These are phyloP conservation scores for Tragopan temminckii DNA, from an alignment of 2,797 vertebrate species.

Conservation along the genomic window DNA sequence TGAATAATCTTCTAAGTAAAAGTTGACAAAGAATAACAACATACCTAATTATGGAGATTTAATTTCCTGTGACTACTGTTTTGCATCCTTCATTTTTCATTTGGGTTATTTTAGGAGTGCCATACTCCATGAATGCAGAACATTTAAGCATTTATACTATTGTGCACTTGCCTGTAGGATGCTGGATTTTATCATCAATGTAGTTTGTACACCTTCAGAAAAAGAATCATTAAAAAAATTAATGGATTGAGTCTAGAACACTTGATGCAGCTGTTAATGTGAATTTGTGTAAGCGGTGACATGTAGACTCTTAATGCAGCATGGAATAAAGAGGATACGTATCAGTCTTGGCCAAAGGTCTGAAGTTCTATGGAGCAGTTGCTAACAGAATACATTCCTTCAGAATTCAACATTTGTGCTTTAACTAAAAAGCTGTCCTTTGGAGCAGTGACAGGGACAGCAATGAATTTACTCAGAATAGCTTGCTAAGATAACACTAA, in stretches of 20 bases:
- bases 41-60: background rate
- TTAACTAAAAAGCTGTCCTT: background rate
- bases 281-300: background rate
- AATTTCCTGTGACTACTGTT: background rate
- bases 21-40: background rate
- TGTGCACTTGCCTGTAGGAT: rapidly evolving
- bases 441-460: background rate
- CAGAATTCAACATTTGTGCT: background rate
- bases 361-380: background rate
- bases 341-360: background rate
- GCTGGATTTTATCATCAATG: background rate
- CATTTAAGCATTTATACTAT: background rate
- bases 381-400: background rate
- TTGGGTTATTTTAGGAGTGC: background rate
- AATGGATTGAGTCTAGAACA: background rate
- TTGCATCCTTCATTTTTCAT: background rate
- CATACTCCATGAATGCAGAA: background rate
- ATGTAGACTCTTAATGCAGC: background rate
- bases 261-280: background rate
- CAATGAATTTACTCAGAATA: background rate
- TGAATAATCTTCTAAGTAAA: background rate
- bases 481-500: background rate
- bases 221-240: background rate
- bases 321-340: background rate
- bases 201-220: background rate